Evolutionary conservation across 2,797 vertebrate genomes (phyloP), one percentile per base, ranked within the genome.

Genomic region (Phoeniculus purpureus): DNA sequence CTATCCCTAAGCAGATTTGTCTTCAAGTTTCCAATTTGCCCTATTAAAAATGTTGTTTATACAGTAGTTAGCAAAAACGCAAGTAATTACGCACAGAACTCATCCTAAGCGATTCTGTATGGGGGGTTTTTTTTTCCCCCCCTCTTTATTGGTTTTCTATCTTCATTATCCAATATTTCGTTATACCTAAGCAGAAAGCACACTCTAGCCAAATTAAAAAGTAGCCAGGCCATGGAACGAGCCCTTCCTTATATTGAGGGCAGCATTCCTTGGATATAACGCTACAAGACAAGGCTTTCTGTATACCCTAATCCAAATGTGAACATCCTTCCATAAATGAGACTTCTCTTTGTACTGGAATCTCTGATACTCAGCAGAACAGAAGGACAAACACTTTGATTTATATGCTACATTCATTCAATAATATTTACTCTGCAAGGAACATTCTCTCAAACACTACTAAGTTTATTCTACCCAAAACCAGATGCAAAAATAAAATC

Each of bases 1-100:
- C 85, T 96, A 96, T 97, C 94, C 94, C 95, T 94, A 95, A 97
- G 96, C 96, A 97, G 96, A 97, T 97, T 97, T 96, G 96, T 97
- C 97, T 97, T 95, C 95, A 92, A 91, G 72, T 92, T 96, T 97
- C 97, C 96, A 98, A 97, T 97, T 97, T 96, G 94, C 96, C 96
- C 96, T 96, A 96, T 98, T 98, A 96, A 96, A 97, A 97, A 91
- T 47, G 58, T 95, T 97, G 96, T 97, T 97, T 98, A 96, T 97
- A 97, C 81, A 97, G 96, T 96, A 97, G 97, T 98, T 98, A 97
- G 97, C 93, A 97, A 96, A 97, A 97, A 97, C 32, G 78, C 91
- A 90, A 97, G 96, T 97, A 97, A 97, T 97, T 97, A 94, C 47
- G 54, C 81, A 92, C 87, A 88, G 94, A 97, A 96, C 93, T 96